A percentile compares a stretch with the other conserved stretches of the same genome.
phyloP scores from a whole-genome alignment of 1,140 invertebrate genomes.

The Limonius californicus region DNA sequence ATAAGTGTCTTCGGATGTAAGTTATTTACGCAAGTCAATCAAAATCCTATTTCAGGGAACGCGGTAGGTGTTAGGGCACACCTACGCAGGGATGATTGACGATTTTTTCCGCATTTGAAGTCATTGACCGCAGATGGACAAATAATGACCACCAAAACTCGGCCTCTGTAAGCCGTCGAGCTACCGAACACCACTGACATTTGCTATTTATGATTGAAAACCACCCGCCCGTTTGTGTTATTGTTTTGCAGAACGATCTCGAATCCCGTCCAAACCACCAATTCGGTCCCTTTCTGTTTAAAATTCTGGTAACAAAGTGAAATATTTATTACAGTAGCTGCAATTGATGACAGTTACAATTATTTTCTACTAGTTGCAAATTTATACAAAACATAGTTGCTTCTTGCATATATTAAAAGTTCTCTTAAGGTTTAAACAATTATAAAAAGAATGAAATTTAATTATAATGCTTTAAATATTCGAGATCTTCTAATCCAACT shows the following conservation, averaged over 20 bases:
- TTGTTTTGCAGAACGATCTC: conserved; percentile 11
- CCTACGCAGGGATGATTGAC: conserved; percentile 22
- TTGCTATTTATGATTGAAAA: conserved; percentile 4
- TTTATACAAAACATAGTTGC: no score
- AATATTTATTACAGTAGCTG: neutral
- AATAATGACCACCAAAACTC: conserved; percentile 21
- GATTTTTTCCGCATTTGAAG: conserved; percentile 21
- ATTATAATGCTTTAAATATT: conserved; percentile 23
- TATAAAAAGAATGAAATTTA: conserved; percentile 14
- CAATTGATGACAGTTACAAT: no score
- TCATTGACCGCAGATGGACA: conserved; percentile 27
- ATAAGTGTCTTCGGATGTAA: neutral
- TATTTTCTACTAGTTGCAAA: no score
- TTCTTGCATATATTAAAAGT: neutral
- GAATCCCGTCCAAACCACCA: no score
- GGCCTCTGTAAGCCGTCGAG: conserved; percentile 15
- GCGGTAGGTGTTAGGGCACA: conserved; percentile 17
- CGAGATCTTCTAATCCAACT: conserved; percentile 30
- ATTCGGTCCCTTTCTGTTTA: no score
- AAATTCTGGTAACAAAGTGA: conserved; percentile 4
- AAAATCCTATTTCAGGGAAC: conserved; percentile 25
- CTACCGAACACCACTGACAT: conserved; percentile 2
- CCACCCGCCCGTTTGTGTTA: neutral
- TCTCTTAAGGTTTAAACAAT: conserved; percentile 18
- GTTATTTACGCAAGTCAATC: conserved; percentile 21